These are phyloP conservation scores for Zosterops japonicus DNA, from an alignment of 2,113 vertebrate genomes.

Conservation along the genomic window DNA sequence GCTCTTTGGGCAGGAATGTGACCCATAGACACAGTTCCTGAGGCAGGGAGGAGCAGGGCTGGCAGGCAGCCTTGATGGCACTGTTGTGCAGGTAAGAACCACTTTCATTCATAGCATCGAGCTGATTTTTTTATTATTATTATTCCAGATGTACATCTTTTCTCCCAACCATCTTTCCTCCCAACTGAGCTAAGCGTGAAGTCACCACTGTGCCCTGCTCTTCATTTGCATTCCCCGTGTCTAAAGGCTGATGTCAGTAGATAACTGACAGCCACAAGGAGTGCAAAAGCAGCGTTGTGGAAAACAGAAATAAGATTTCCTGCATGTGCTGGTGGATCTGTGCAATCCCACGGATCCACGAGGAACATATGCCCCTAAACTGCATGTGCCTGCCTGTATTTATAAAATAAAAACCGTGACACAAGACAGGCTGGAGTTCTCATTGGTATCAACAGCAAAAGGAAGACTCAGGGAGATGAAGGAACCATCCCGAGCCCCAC, in stretches of 20 bases:
- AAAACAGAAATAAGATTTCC: background rate
- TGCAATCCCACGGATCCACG: background rate
- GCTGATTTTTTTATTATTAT: background rate
- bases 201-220: background rate
- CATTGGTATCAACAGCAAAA: background rate
- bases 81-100: background rate
- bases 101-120: background rate
- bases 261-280: background rate
- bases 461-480: background rate
- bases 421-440: background rate
- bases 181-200: background rate
- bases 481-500: background rate
- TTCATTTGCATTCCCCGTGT: background rate
- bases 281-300: background rate
- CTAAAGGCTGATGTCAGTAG: background rate
- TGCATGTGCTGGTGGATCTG: background rate
- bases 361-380: background rate
- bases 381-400: background rate
- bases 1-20: background rate
- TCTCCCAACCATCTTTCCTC: background rate
- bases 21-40: background rate
- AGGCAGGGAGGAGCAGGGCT: background rate
- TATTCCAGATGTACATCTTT: background rate
- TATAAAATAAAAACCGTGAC: background rate
- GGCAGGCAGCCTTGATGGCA: background rate